phyloP scores from a whole-genome alignment of 2,113 vertebrate genomes.

The Patagioenas fasciata region DNA sequence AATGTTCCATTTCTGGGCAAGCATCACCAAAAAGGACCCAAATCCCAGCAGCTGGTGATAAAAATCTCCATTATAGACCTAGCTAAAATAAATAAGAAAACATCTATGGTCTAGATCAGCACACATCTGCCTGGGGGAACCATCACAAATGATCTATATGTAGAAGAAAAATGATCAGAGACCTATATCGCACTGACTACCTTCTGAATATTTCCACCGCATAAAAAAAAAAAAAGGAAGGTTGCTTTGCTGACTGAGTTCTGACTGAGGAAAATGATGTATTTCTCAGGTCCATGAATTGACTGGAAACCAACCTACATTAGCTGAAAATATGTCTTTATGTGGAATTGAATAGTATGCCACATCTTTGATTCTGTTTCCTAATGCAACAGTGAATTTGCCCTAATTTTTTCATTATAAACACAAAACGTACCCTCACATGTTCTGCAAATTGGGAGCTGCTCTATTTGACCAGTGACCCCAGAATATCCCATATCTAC shows the following conservation, averaged over 20 bases:
- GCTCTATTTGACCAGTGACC: not conserved
- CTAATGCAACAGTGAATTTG: not conserved
- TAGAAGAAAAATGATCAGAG: not conserved
- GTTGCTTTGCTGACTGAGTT: not conserved
- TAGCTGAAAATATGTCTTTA: fast-evolving
- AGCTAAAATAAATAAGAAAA: not conserved
- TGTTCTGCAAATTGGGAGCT: not conserved
- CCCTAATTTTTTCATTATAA: not conserved
- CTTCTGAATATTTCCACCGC: not conserved
- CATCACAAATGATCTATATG: not conserved
- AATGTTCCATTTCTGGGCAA: not conserved
- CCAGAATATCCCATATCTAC: not conserved
- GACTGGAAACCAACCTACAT: not conserved
- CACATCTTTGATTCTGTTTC: not conserved
- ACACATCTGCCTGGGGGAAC: not conserved
- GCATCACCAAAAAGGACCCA: not conserved
- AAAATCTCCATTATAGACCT: not conserved
- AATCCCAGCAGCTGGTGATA: not conserved
- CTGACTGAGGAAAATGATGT: not conserved
- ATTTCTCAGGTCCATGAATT: not conserved
- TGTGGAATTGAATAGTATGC: fast-evolving
- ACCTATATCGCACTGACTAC: not conserved
- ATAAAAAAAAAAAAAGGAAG: not conserved
- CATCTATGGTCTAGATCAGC: not conserved
- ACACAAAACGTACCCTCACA: fast-evolving